phyloP scores from a whole-genome alignment of 2,797 vertebrate genomes.

The Pelobates cultripes region DNA sequence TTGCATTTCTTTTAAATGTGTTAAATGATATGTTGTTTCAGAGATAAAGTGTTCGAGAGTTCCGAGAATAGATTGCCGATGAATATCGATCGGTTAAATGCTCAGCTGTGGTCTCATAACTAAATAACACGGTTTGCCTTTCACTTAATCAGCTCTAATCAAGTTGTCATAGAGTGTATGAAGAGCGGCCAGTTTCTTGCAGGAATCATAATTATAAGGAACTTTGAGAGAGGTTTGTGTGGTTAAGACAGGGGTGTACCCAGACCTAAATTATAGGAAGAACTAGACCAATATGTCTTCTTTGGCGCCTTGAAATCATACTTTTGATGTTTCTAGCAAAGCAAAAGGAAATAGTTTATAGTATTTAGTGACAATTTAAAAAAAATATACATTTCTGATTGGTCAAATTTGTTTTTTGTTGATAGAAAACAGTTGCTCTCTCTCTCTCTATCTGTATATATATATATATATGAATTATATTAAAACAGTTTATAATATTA shows the following conservation, averaged over 20 bases:
- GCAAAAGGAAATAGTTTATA: background rate
- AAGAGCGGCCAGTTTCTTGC: conserved; percentile 40
- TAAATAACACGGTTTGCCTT: conserved; percentile 1
- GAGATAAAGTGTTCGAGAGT: background rate
- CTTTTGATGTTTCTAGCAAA: conserved; percentile 28
- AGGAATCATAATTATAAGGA: conserved; percentile 48
- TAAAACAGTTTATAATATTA: too few relatives aligned
- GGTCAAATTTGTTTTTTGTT: background rate
- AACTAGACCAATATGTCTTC: conserved; percentile 41
- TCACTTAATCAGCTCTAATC: conserved; percentile 5
- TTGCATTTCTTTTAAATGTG: too few relatives aligned
- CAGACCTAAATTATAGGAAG: conserved; percentile 45
- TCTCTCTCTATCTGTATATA: too few relatives aligned
- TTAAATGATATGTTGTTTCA: background rate
- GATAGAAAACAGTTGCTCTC: background rate
- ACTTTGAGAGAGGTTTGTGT: conserved; percentile 34
- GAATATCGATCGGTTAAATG: background rate
- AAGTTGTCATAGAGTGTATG: conserved; percentile 29
- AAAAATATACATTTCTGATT: conserved; percentile 1
- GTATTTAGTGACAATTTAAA: background rate
- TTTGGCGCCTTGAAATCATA: conserved; percentile 47
- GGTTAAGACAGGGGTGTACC: conserved; percentile 46
- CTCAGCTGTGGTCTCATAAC: background rate
- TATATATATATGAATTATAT: too few relatives aligned
- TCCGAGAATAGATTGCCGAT: background rate